phyloP scores from a whole-genome alignment of 2,113 vertebrate species.

The Pedetes capensis region DNA sequence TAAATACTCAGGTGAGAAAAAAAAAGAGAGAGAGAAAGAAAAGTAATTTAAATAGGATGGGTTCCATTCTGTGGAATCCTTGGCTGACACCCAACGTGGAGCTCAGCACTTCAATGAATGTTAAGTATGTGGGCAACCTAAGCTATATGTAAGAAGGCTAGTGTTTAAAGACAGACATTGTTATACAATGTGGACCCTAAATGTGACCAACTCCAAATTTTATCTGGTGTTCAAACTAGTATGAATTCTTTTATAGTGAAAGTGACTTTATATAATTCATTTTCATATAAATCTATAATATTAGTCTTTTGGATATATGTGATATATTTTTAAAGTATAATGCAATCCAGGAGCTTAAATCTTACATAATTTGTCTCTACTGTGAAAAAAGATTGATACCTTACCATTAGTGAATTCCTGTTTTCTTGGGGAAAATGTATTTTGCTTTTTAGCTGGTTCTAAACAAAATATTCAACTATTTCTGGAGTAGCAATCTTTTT shows the following conservation, averaged over 20 bases:
- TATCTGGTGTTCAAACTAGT: background rate
- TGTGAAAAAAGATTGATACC: background rate
- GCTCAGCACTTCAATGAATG: background rate
- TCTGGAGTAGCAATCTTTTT: background rate
- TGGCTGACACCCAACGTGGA: background rate
- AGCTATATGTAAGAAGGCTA: background rate
- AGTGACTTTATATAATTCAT: background rate
- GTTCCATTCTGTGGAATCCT: background rate
- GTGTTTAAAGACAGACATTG: background rate
- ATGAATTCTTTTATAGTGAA: background rate
- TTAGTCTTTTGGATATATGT: conserved; percentile 46
- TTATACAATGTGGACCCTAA: background rate
- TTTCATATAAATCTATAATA: background rate
- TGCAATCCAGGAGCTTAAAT: conserved; percentile 64
- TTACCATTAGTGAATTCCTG: conserved; percentile 1
- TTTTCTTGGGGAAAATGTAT: conserved; percentile 1
- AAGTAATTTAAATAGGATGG: background rate
- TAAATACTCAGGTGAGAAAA: background rate
- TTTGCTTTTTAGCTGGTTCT: conserved; percentile 27
- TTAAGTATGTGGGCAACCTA: background rate
- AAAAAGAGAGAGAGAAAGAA: background rate
- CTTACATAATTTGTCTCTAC: conserved; percentile 59
- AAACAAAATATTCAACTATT: conserved; percentile 52
- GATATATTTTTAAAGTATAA: conserved; percentile 58
- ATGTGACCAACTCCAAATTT: background rate